phyloP scores from a whole-genome alignment of 2,888 invertebrate genomes.

The Hemaris fuciformis region DNA sequence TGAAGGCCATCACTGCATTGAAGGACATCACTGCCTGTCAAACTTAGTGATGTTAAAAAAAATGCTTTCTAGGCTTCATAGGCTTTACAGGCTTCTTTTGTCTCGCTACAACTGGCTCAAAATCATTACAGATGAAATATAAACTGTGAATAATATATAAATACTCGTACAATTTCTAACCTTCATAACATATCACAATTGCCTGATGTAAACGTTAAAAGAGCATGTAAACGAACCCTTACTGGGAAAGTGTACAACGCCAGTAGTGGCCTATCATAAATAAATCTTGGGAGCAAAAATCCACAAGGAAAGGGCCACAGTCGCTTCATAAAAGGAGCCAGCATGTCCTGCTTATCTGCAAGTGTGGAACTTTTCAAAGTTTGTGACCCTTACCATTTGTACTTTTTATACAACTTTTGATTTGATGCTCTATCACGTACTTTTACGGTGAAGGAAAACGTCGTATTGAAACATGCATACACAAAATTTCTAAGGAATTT shows the following conservation, averaged over 20 bases:
- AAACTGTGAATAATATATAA: no score
- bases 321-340: conserved; percentile 16
- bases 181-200: not conserved
- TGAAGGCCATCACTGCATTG: no score
- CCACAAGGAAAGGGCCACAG: conserved; percentile 12
- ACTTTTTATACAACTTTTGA: not conserved
- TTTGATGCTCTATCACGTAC: not conserved
- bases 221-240: not conserved
- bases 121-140: no score
- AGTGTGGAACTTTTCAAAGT: conserved; percentile 19
- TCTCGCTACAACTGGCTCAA: no score
- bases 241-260: not conserved
- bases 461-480: no score
- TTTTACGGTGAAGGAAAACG: no score
- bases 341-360: conserved; percentile 34
- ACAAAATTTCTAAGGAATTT: no score
- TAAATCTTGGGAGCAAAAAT: conserved; percentile 9
- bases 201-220: not conserved
- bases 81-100: no score
- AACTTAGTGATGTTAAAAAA: no score
- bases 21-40: no score
- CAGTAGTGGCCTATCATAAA: not conserved
- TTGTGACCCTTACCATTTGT: conserved; percentile 9
- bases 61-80: no score
- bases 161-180: not conserved